phyloP scores from a whole-genome alignment of 2,113 vertebrate genomes.

The Cyanoderma ruficeps region DNA sequence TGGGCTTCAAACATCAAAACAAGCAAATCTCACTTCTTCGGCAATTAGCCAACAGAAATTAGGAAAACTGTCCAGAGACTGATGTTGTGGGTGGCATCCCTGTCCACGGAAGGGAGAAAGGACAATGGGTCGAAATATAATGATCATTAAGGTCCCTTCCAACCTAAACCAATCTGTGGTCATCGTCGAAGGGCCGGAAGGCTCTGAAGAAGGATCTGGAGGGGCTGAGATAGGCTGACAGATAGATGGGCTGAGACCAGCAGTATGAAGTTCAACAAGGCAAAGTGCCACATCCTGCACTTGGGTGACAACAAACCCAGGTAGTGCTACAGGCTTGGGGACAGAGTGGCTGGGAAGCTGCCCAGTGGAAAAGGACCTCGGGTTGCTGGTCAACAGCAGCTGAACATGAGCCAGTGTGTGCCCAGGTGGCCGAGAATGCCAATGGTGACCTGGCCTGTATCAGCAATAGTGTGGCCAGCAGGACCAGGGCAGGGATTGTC shows the following conservation, averaged over 20 bases:
- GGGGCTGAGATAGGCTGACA: neutral
- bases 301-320: neutral
- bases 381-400: fast-evolving
- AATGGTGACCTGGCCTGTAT: neutral
- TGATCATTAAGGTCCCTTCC: neutral
- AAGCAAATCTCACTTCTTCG: neutral
- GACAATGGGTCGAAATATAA: fast-evolving
- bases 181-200: neutral
- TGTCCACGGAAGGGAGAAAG: fast-evolving
- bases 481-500: neutral
- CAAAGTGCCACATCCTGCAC: neutral
- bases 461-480: neutral
- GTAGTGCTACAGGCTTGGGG: neutral
- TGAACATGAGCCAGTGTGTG: neutral
- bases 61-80: neutral
- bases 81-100: neutral
- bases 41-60: neutral
- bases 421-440: neutral
- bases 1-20: neutral
- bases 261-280: neutral
- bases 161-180: neutral
- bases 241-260: neutral
- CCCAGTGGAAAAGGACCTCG: neutral
- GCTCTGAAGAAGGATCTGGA: neutral
- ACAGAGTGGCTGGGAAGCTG: neutral